phyloP scores from a whole-genome alignment of 2,113 vertebrate genomes.

The Verasper variegatus region DNA sequence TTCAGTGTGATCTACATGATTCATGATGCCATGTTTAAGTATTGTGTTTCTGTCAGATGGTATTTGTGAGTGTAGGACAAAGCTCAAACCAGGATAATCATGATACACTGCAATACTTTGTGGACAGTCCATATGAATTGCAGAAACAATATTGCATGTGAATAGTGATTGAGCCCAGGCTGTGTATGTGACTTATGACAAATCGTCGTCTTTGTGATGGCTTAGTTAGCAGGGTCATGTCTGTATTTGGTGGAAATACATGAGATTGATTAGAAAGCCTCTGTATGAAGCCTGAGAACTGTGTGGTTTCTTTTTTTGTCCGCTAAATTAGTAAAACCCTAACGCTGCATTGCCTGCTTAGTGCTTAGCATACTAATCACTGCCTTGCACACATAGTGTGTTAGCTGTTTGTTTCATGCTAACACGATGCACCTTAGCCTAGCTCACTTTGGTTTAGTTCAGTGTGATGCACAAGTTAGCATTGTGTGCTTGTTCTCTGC shows the following conservation, averaged over 20 bases:
- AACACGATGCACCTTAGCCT: neutral
- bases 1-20: neutral
- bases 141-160: neutral
- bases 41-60: constrained; percentile 12
- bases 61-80: constrained; percentile 31
- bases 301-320: neutral
- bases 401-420: neutral
- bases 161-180: neutral
- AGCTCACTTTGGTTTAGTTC: neutral
- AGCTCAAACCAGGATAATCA: constrained; percentile 4
- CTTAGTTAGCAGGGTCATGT: neutral
- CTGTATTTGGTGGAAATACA: neutral
- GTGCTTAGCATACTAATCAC: neutral
- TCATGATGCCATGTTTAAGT: constrained; percentile 12
- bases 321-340: neutral
- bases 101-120: neutral
- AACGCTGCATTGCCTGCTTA: neutral
- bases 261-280: neutral
- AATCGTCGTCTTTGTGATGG: neutral
- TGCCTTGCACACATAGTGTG: neutral
- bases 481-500: neutral
- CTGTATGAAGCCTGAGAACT: neutral
- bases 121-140: neutral
- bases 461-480: neutral
- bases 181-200: neutral